Evolutionary conservation across 1,140 invertebrate genomes (phyloP), one percentile per base, ranked within the genome.

Genomic region (Oryzaephilus surinamensis): DNA sequence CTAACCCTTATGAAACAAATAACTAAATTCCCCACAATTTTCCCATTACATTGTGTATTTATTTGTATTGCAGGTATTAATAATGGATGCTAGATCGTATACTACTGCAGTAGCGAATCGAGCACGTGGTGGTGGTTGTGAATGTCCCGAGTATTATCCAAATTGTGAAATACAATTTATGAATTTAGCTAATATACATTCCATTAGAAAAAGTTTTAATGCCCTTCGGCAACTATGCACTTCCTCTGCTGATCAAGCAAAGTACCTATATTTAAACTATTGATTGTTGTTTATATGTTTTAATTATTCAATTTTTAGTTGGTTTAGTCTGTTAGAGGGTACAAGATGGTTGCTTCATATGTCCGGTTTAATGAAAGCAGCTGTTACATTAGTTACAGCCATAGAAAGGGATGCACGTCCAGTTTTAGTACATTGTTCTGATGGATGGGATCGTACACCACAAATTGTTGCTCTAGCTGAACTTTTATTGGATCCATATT

Each of bases 381-480:
- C 90, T 1, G 71, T 79, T 14, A 77, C 80, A 4, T 81, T 90
- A 14, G 82, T 80, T 0, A 79, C 79, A 32, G 81, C 87, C 0
- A 79, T 92, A 24, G 79, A 85, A 46, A 70, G 75, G 18, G 84
- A 92, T 39, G 87, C 80, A 39, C 76, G 90, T 18, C 91, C 94
- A 15, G 91, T 93, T 21, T 68, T 97, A 32, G 90, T 97, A 0
- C 93, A 97, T 61, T 97, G 93, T 64, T 92, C 87, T 2, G 93
- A 97, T 68, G 93, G 93, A 5, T 97, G 93, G 93, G 93, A 97
- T 66, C 74, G 93, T 44, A 97, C 93, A 26, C 87, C 93, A 5
- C 92, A 97, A 66, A 89, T 96, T 46, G 84, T 91, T 2, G 81
- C 90, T 7, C 71, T 94, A 23, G 85, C 89, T 11, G 81, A 96